Conservation (phyloP, 2,113 vertebrate species). For the Gorsachius goisagi region DNA sequence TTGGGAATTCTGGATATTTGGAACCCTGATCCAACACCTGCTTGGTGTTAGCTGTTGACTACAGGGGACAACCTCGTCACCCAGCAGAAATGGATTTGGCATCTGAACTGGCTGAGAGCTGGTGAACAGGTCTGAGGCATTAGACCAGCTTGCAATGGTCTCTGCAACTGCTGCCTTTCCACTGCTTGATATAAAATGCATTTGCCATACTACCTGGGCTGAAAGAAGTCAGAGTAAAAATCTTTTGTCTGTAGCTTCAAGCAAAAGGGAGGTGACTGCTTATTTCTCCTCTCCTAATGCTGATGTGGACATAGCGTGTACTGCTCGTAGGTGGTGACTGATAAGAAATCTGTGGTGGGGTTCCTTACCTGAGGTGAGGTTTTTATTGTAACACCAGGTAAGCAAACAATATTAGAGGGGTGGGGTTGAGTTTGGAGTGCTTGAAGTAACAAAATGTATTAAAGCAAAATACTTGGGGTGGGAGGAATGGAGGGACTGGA, state of each 20-base stretch:
- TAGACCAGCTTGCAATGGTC: background rate
- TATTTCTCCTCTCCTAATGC: background rate
- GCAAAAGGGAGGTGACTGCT: background rate
- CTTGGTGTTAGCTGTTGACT: fast-evolving
- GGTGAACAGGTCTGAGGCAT: background rate
- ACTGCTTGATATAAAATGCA: background rate
- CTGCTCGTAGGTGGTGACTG: background rate
- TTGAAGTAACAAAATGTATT: background rate
- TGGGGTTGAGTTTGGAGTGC: background rate
- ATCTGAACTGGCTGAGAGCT: background rate
- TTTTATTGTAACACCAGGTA: background rate
- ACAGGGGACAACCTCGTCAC: background rate
- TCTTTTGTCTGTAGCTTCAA: background rate
- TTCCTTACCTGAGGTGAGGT: background rate
- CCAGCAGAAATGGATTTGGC: background rate
- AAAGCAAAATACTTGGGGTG: background rate
- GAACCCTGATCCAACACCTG: background rate
- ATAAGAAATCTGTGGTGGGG: background rate
- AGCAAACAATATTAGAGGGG: background rate
- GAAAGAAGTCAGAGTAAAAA: background rate
- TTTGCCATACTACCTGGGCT: background rate
- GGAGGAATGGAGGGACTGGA: background rate
- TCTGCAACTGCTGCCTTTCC: background rate
- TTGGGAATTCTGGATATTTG: background rate
- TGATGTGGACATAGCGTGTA: background rate